A percentile compares a stretch with the other conserved stretches of the same genome.
phyloP scores from a whole-genome alignment of 1,140 invertebrate species.

The Rhizoglyphus robini region DNA sequence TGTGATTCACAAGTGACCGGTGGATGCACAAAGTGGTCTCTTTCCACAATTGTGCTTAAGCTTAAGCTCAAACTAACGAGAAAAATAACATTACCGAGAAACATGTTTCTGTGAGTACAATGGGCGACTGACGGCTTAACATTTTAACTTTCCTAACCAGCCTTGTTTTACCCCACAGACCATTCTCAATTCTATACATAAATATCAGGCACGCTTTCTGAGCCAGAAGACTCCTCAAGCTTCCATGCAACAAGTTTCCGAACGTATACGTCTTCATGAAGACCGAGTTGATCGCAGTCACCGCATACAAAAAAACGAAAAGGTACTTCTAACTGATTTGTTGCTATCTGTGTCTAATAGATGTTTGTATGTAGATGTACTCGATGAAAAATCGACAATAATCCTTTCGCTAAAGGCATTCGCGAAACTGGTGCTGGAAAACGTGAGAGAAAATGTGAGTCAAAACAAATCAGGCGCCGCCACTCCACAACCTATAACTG shows the following conservation, averaged over 20 bases:
- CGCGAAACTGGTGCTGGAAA: constrained; percentile 87
- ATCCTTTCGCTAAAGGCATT: constrained; percentile 98
- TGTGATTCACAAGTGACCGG: constrained; percentile 87
- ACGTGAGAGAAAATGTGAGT: constrained; percentile 84
- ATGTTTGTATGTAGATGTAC: constrained; percentile 61
- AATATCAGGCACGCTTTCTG: constrained; percentile 96
- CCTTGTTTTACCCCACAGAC: constrained; percentile 49
- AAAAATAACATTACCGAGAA: constrained; percentile 99
- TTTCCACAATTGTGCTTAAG: too few species aligned
- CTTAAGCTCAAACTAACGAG: constrained; percentile 92
- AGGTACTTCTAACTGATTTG: constrained; percentile 48
- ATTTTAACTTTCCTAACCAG: constrained; percentile 8
- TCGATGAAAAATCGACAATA: constrained; percentile 96
- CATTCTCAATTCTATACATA: constrained; percentile 99
- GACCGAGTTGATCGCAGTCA: constrained; percentile 94
- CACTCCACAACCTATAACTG: neutral
- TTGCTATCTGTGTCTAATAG: neutral
- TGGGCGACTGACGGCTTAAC: too few species aligned
- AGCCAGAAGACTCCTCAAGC: constrained; percentile 88
- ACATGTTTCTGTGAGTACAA: constrained; percentile 99
- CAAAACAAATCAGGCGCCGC: neutral
- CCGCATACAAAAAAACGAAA: constrained; percentile 92
- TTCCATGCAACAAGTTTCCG: constrained; percentile 89
- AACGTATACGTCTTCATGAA: constrained; percentile 98
- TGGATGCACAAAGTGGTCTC: constrained; percentile 99